Evolutionary conservation across 1,140 invertebrate genomes (phyloP).

Genomic region (Drosophila erecta): DNA sequence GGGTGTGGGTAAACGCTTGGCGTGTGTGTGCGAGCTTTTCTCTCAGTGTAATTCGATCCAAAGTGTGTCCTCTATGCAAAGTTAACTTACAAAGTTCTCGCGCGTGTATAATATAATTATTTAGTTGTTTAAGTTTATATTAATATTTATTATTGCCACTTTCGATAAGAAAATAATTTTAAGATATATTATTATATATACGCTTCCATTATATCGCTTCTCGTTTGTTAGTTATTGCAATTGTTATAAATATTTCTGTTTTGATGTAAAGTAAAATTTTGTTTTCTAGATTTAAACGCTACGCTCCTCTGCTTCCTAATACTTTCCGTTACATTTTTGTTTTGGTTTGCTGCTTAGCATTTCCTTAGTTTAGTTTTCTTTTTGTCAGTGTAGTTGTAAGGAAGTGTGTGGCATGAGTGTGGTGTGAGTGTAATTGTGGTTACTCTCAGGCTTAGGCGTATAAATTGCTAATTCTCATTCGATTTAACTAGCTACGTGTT

Average conservation of each 20-base stretch:
- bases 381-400: conserved; percentile 5
- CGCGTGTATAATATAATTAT: conserved; percentile 46
- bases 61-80: conserved; percentile 30
- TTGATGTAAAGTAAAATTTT: conserved; percentile 75
- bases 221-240: conserved; percentile 24
- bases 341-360: conserved; percentile 37
- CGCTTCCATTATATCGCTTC: conserved; percentile 27
- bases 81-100: conserved; percentile 43
- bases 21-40: conserved; percentile 25
- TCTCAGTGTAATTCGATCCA: conserved; percentile 28
- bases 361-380: neutral
- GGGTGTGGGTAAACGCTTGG: conserved; percentile 35
- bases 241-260: conserved; percentile 50
- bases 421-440: conserved; percentile 22
- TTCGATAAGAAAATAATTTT: conserved; percentile 80
- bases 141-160: conserved; percentile 78
- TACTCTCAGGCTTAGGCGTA: conserved; percentile 32
- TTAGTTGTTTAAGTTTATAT: conserved; percentile 42
- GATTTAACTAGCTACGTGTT: conserved; percentile 62
- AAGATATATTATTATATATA: conserved; percentile 56
- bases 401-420: conserved; percentile 5
- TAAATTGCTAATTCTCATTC: conserved; percentile 39
- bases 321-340: conserved; percentile 60
- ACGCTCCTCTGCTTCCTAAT: conserved; percentile 50
- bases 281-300: conserved; percentile 68